A percentile compares a stretch with the other conserved stretches of the same genome.
Conservation (phyloP, 2,797 vertebrate species). For the Ctenosaura bakeri region DNA sequence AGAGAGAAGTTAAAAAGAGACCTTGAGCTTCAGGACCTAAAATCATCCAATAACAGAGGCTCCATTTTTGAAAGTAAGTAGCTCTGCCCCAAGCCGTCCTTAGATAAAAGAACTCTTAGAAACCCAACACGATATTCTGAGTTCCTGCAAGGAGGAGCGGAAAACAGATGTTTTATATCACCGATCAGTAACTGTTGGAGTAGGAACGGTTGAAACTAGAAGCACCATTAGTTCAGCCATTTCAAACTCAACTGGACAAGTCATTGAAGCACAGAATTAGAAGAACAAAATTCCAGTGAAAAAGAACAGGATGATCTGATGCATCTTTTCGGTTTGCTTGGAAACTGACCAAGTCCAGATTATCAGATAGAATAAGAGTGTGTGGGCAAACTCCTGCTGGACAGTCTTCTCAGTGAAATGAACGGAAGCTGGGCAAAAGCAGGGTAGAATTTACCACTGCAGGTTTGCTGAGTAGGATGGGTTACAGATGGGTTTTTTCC, state of each 20-base stretch:
- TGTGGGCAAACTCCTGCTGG: not conserved
- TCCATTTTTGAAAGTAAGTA: not conserved
- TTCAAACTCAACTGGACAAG: constrained; percentile 39
- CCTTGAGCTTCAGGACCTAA: not conserved
- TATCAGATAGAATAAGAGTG: constrained; percentile 12
- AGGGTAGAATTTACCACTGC: not conserved
- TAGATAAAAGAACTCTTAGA: not conserved
- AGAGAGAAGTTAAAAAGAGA: not conserved
- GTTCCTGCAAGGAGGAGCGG: not conserved
- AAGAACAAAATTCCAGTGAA: constrained; percentile 31
- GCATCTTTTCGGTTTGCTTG: constrained; percentile 3
- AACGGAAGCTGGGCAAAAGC: not conserved
- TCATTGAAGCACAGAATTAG: constrained; percentile 9
- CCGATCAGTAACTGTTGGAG: constrained; percentile 3
- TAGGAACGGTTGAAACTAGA: constrained; percentile 22
- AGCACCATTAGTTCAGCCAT: constrained; percentile 34
- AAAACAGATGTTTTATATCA: constrained; percentile 14
- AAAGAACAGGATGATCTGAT: constrained; percentile 30
- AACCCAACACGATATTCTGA: not conserved
- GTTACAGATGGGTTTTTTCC: not conserved
- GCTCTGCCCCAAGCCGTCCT: not conserved
- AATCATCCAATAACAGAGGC: not conserved
- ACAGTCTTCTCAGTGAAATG: not conserved
- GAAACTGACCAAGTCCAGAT: constrained; percentile 23
- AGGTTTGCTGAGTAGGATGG: not conserved